A percentile compares a stretch with the other conserved stretches of the same genome.
phyloP scores from a whole-genome alignment of 1,140 invertebrate species.

The Hyposmocoma kahamanoa region DNA sequence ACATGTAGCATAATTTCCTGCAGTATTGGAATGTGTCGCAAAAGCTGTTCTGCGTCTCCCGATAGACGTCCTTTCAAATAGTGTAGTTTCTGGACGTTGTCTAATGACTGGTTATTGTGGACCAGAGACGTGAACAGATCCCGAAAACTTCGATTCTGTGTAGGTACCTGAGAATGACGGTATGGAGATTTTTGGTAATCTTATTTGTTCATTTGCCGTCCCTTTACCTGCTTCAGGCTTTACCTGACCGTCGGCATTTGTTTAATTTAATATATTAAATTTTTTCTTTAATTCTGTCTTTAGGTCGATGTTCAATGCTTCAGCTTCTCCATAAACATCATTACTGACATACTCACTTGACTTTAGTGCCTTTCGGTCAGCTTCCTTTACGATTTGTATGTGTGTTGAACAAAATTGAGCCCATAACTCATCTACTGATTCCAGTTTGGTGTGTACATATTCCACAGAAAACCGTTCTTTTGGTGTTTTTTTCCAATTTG shows the following conservation, averaged over 20 bases:
- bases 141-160: neutral
- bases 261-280: neutral
- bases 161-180: neutral
- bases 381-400: neutral
- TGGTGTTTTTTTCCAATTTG: neutral
- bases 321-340: neutral
- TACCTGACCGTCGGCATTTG: neutral
- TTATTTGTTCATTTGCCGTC: too few species aligned
- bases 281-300: neutral
- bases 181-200: too few species aligned
- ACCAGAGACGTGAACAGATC: neutral
- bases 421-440: neutral
- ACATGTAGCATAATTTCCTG: neutral
- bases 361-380: neutral
- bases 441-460: neutral
- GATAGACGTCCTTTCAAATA: too few species aligned
- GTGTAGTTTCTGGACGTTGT: neutral
- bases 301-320: neutral
- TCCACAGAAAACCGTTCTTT: neutral
- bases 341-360: neutral
- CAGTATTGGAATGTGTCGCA: neutral
- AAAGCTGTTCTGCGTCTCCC: neutral
- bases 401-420: neutral
- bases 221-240: neutral
- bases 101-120: neutral